phyloP scores from a whole-genome alignment of 2,113 vertebrate species.

The Microcebus murinus region DNA sequence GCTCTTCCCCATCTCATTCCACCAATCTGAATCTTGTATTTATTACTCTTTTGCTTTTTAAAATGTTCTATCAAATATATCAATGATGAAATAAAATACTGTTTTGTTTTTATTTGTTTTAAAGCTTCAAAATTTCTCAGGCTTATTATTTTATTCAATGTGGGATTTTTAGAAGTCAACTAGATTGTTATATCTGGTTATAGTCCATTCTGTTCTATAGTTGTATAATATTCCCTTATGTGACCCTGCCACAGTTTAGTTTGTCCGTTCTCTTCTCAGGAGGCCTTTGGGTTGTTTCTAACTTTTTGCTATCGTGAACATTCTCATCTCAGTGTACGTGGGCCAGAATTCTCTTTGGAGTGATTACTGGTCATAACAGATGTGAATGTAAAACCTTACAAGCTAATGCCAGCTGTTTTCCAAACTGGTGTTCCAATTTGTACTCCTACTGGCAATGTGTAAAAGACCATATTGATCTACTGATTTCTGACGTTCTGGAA shows the following conservation, averaged over 20 bases:
- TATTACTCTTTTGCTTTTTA: constrained; percentile 27
- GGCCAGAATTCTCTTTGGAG: background rate
- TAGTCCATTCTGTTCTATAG: background rate
- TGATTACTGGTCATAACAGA: background rate
- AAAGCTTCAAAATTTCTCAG: background rate
- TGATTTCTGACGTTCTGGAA: background rate
- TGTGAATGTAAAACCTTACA: background rate
- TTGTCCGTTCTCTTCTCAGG: background rate
- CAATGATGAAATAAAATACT: background rate
- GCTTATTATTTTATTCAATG: background rate
- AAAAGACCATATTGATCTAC: background rate
- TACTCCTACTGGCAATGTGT: background rate
- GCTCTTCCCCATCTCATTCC: background rate
- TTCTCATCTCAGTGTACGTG: background rate
- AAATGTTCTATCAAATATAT: background rate
- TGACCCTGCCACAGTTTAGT: background rate
- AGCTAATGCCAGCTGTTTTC: background rate
- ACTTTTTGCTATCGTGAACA: background rate
- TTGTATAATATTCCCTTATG: background rate
- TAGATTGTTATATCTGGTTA: background rate
- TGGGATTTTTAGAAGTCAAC: background rate
- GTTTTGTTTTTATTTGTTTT: constrained; percentile 9
- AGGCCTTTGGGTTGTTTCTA: background rate
- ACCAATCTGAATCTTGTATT: background rate
- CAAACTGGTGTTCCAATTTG: background rate